Evolutionary conservation across 2,113 vertebrate species (phyloP).

Genomic region (Puffinus mauretanicus): DNA sequence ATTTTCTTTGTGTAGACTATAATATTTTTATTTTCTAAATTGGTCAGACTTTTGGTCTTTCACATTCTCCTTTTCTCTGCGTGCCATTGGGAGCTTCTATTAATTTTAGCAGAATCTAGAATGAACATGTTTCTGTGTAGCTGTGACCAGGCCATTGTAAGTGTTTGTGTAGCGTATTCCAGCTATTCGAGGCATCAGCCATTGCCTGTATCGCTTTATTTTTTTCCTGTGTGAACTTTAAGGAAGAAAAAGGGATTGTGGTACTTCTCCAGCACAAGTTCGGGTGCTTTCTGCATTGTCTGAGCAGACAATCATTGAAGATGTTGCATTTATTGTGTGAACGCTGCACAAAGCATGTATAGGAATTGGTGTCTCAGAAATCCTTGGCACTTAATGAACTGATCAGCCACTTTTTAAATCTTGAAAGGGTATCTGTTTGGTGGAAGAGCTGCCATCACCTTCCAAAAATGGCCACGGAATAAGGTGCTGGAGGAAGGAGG

Average conservation of each 20-base stretch:
- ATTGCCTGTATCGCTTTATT: neutral
- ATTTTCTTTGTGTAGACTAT: neutral
- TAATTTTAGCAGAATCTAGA: neutral
- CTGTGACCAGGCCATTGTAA: neutral
- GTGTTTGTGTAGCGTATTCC: neutral
- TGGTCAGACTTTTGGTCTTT: neutral
- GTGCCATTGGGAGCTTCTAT: neutral
- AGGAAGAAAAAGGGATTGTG: neutral
- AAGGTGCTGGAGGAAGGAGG: neutral
- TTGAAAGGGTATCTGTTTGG: neutral
- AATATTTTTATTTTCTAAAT: neutral
- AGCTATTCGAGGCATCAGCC: neutral
- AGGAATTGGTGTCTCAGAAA: neutral
- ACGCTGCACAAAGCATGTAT: neutral
- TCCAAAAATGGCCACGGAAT: neutral
- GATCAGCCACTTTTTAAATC: neutral
- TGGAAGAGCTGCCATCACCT: neutral
- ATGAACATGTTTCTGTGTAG: neutral
- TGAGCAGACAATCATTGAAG: neutral
- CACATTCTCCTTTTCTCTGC: neutral
- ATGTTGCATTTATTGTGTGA: neutral
- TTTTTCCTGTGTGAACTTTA: neutral
- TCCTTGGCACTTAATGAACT: neutral
- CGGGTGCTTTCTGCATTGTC: neutral
- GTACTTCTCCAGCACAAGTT: neutral